phyloP scores from a whole-genome alignment of 2,113 vertebrate genomes.

The Peromyscus leucopus region DNA sequence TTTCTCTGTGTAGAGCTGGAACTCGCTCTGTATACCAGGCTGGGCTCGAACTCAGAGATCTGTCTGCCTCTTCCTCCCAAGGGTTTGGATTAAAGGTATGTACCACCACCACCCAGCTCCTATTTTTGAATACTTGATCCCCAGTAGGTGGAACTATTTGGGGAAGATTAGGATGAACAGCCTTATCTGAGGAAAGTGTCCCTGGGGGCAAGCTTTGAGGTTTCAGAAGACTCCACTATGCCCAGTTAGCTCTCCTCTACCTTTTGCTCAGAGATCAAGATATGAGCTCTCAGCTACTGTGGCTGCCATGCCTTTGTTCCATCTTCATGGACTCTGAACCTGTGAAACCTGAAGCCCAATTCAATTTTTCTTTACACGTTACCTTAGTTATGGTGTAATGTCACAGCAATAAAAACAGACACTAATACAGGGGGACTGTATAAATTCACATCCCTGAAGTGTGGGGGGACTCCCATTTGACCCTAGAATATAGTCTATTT shows the following conservation, averaged over 20 bases:
- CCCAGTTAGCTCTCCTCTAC: not conserved
- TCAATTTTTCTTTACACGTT: not conserved
- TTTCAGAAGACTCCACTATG: not conserved
- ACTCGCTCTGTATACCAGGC: not conserved
- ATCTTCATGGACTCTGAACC: not conserved
- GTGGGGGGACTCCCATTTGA: not conserved
- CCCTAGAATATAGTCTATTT: not conserved
- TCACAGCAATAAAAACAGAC: not conserved
- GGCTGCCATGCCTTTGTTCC: not conserved
- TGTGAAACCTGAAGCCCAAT: not conserved
- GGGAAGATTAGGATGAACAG: not conserved
- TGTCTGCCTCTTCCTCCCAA: not conserved
- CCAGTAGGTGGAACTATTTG: not conserved
- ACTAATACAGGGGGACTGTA: not conserved
- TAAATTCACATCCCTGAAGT: not conserved
- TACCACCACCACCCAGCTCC: not conserved
- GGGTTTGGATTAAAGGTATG: not conserved
- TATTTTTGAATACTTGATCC: not conserved
- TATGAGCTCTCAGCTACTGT: not conserved
- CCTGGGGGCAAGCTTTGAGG: not conserved
- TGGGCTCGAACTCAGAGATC: not conserved
- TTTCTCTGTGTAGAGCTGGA: not conserved
- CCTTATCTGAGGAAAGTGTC: too few relatives aligned
- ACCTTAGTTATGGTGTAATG: not conserved
- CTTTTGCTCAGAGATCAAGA: not conserved